Percentiles rank a stretch among this genome's conserved stretches.
Conservation (phyloP, 2,113 vertebrate species). For the Pelmatolapia mariae region DNA sequence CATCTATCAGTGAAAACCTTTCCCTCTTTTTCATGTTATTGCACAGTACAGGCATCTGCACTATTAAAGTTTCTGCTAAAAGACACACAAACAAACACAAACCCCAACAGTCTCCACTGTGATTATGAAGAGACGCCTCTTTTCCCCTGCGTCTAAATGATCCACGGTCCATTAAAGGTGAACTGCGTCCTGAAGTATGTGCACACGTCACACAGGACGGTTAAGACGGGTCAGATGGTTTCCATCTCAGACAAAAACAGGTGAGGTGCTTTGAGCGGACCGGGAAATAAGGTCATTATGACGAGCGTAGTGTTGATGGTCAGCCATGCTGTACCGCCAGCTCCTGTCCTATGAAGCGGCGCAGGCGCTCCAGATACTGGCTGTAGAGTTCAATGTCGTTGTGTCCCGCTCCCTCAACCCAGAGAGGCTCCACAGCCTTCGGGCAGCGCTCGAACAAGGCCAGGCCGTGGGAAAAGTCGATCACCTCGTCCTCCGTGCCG, state of each 20-base stretch:
- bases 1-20: neutral
- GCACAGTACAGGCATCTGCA: slow-evolving; percentile 18
- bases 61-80: neutral
- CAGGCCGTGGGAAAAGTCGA: slow-evolving; percentile 96
- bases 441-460: slow-evolving; percentile 95
- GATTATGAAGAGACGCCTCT: neutral
- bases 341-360: slow-evolving; percentile 93
- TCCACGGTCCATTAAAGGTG: neutral
- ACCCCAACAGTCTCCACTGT: neutral
- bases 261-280: neutral
- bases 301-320: neutral
- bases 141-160: neutral
- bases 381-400: slow-evolving; percentile 98
- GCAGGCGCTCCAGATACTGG: slow-evolving; percentile 95
- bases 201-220: neutral
- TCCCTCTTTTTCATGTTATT: slow-evolving; percentile 5
- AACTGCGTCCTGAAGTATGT: neutral
- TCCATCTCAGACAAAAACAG: neutral
- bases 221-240: neutral
- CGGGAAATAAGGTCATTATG: neutral
- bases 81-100: neutral
- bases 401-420: slow-evolving; percentile 97
- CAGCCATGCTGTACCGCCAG: slow-evolving; percentile 72
- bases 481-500: slow-evolving; percentile 96
- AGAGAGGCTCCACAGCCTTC: slow-evolving; percentile 94